Conservation (phyloP, 2,888 invertebrate species). For the Desoria tigrina region DNA sequence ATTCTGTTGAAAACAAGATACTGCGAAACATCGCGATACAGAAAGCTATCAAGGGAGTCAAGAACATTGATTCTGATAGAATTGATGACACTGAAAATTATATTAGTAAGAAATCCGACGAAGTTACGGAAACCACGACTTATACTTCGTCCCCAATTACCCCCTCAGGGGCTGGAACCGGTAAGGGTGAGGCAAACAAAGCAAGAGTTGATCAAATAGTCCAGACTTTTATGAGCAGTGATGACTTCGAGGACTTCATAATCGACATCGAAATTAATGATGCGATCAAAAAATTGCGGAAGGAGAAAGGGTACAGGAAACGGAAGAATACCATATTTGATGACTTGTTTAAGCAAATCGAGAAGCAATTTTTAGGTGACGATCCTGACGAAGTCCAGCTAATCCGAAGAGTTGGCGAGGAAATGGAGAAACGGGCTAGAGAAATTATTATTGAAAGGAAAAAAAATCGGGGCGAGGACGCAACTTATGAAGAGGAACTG, state of each 20-base stretch:
- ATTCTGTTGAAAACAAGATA: constrained; percentile 36
- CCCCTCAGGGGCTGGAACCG: not conserved
- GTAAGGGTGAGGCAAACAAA: not conserved
- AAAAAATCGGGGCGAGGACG: constrained; percentile 27
- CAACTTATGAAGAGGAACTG: constrained; percentile 29
- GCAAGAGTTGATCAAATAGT: constrained; percentile 34
- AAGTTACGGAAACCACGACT: not conserved
- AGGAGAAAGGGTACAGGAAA: constrained; percentile 41
- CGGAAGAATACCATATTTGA: constrained; percentile 38
- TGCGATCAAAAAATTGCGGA: constrained; percentile 33
- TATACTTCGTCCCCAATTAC: not conserved
- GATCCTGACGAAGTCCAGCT: constrained; percentile 40
- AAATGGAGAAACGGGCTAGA: constrained; percentile 36
- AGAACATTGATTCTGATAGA: not conserved
- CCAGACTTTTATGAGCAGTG: constrained; percentile 36
- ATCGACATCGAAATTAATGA: constrained; percentile 45
- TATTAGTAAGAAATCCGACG: not conserved
- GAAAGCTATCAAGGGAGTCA: constrained; percentile 31
- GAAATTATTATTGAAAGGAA: constrained; percentile 33
- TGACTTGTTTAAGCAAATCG: constrained; percentile 41
- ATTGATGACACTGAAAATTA: not conserved
- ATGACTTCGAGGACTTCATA: constrained; percentile 45
- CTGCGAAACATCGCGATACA: constrained; percentile 40
- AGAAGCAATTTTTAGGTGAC: constrained; percentile 44
- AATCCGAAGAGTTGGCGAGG: constrained; percentile 40